Evolutionary conservation across 2,797 vertebrate species (phyloP).

Genomic region (Alcedo atthis): DNA sequence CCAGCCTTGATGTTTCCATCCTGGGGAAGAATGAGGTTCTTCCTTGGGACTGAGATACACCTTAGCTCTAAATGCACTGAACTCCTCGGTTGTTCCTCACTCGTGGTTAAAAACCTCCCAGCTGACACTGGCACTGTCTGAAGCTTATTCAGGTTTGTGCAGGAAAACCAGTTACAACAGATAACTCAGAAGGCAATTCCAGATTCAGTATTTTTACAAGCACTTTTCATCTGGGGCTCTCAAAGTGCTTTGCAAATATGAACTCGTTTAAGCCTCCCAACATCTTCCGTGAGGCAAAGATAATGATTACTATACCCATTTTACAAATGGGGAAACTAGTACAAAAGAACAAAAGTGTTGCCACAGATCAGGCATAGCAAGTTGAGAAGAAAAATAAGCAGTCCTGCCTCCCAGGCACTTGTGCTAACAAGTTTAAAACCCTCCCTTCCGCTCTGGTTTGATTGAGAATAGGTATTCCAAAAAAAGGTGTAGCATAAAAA

Average conservation of each 20-base stretch:
- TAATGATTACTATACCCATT: slow-evolving; percentile 42
- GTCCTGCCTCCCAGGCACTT: slow-evolving; percentile 14
- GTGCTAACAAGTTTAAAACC: slow-evolving; percentile 46
- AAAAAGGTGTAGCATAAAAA: background rate
- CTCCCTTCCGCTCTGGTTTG: slow-evolving; percentile 17
- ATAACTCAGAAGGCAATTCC: slow-evolving; percentile 55
- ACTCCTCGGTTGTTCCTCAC: background rate
- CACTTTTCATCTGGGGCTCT: slow-evolving; percentile 54
- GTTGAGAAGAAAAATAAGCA: background rate
- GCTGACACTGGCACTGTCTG: background rate
- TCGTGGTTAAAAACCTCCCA: background rate
- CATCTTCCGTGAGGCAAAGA: slow-evolving; percentile 55
- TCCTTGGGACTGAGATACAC: background rate
- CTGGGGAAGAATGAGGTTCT: rapidly evolving
- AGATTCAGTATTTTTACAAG: slow-evolving; percentile 49
- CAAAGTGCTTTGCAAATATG: slow-evolving; percentile 45
- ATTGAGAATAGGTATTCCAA: background rate
- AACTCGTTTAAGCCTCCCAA: slow-evolving; percentile 54
- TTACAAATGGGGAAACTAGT: slow-evolving; percentile 38
- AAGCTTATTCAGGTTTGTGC: slow-evolving; percentile 29
- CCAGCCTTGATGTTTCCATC: rapidly evolving
- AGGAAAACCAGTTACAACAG: slow-evolving; percentile 72
- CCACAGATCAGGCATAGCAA: slow-evolving; percentile 37
- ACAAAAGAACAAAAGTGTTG: slow-evolving; percentile 25
- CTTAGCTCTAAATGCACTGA: background rate